These are phyloP conservation scores for Merops nubicus DNA, from an alignment of 2,113 vertebrate genomes.

Conservation along the genomic window DNA sequence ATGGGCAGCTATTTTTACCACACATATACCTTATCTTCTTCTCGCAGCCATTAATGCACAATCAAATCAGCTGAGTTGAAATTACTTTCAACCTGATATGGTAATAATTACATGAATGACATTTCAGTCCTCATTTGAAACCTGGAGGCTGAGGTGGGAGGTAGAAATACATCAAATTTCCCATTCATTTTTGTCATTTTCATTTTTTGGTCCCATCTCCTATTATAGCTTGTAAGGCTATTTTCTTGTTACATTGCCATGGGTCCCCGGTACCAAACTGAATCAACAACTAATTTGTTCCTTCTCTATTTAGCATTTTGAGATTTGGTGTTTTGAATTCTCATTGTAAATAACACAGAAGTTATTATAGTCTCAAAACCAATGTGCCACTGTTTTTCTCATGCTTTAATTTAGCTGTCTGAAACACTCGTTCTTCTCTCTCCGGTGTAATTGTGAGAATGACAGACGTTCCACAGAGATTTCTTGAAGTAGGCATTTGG, in stretches of 20 bases:
- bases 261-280: background rate
- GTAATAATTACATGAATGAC: conserved; percentile 74
- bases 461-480: conserved; percentile 59
- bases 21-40: conserved; percentile 67
- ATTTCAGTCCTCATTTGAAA: conserved; percentile 68
- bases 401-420: conserved; percentile 15
- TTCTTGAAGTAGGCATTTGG: conserved; percentile 36
- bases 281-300: background rate
- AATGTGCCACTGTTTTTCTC: background rate
- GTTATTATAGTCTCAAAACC: conserved; percentile 4
- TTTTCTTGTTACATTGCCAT: conserved; percentile 30
- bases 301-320: background rate
- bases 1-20: background rate
- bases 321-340: background rate
- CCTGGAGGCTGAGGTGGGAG: conserved; percentile 1
- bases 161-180: conserved; percentile 32
- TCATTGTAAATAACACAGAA: conserved; percentile 11
- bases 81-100: conserved; percentile 63
- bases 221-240: background rate
- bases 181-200: background rate
- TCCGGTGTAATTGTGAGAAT: conserved; percentile 39
- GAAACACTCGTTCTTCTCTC: background rate
- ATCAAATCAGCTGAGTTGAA: conserved; percentile 61
- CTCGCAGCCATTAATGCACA: conserved; percentile 66
- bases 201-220: background rate